These are phyloP conservation scores for Philopotamus ludificatus DNA, from an alignment of 1,140 invertebrate genomes.

Conservation along the genomic window DNA sequence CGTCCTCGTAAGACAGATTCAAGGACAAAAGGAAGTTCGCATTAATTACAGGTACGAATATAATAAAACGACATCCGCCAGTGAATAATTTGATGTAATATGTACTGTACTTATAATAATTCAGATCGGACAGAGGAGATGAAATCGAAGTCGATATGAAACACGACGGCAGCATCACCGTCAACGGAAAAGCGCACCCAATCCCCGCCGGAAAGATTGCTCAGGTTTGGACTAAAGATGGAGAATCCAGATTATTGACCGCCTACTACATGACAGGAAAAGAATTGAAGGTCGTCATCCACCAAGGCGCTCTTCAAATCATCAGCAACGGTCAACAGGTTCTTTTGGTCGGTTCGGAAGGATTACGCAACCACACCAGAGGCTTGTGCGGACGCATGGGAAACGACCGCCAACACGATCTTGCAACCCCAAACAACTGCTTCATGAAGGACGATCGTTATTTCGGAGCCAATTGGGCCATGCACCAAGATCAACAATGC, in stretches of 20 bases:
- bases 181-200: conserved; percentile 2
- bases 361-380: conserved; percentile 55
- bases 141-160: neutral
- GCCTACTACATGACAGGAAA: conserved; percentile 29
- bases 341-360: conserved; percentile 48
- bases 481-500: conserved; percentile 47
- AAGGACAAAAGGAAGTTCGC: conserved; percentile 45
- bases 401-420: conserved; percentile 58
- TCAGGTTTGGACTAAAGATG: neutral
- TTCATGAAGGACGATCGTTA: conserved; percentile 52
- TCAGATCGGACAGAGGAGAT: conserved; percentile 2
- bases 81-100: too few species aligned
- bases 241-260: neutral
- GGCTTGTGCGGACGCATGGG: conserved; percentile 68
- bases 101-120: too few species aligned
- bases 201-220: neutral
- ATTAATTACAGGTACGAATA: conserved; percentile 50
- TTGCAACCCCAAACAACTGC: conserved; percentile 59
- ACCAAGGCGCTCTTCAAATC: conserved; percentile 51
- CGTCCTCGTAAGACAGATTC: conserved; percentile 41
- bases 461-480: conserved; percentile 59
- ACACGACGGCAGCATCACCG: neutral
- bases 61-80: too few species aligned
- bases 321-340: conserved; percentile 59
- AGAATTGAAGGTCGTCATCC: conserved; percentile 54